These are phyloP conservation scores for Oceanodroma tethys DNA, from an alignment of 2,113 vertebrate species.

Conservation along the genomic window DNA sequence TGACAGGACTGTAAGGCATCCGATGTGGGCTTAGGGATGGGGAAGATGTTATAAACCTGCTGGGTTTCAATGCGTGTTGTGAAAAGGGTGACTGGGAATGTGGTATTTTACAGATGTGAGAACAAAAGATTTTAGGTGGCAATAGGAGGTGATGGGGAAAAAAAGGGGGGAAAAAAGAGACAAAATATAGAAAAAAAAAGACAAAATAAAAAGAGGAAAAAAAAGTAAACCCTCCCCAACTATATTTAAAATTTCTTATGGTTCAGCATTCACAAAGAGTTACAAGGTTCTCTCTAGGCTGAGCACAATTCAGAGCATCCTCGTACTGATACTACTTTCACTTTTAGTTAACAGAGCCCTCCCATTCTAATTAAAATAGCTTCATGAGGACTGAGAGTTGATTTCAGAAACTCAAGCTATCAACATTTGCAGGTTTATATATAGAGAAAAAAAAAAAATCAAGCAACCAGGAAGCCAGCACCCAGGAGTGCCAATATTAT, in stretches of 20 bases:
- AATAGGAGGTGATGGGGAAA: background rate
- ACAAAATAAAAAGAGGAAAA: background rate
- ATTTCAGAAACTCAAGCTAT: conserved; percentile 30
- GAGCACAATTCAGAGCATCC: background rate
- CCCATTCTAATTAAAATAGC: conserved; percentile 52
- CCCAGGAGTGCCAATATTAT: conserved; percentile 40
- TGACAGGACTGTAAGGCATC: background rate
- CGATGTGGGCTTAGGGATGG: background rate
- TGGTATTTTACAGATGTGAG: background rate
- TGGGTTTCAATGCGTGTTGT: fast-evolving
- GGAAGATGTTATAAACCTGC: background rate
- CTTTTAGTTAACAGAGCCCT: conserved; percentile 57
- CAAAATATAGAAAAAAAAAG: too few relatives aligned
- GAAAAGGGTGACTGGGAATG: background rate
- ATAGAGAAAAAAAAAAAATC: background rate
- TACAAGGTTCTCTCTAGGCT: background rate
- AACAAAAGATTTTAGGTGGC: background rate
- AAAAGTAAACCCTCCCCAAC: background rate
- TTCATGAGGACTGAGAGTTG: conserved; percentile 36
- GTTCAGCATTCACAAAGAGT: background rate
- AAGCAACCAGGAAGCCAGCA: conserved; percentile 9
- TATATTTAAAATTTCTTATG: background rate
- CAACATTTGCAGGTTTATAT: background rate
- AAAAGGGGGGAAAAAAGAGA: fast-evolving
- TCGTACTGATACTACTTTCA: background rate